Base-by-base conservation (phyloP, 2,113 vertebrate genomes). In the Lethenteron reissneri region DNA sequence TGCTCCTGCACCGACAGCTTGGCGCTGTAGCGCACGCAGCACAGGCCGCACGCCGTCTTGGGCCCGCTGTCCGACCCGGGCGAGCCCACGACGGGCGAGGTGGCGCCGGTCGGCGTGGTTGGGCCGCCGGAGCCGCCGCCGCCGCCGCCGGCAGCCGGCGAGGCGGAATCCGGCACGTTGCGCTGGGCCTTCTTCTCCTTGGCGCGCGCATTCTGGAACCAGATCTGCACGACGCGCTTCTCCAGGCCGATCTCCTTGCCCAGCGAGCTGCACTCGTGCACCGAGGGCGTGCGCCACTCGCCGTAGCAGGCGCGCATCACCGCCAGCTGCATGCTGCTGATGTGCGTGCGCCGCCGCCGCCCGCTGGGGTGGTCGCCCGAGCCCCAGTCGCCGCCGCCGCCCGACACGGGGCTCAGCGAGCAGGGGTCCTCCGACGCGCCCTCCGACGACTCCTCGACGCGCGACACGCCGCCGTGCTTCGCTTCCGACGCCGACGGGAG, bases 141-240 rank as follows among this genome's bases (percentile, higher is more conserved):
- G 75, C 83, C 71, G 75, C 71, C 58, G 75, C 79, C 57, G 73
- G 82, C 75, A 75, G 84, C 83, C 80, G 83, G 75, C 77, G 41
- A 41, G n/a, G 64, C 9, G 25, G 64, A 68, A n/a, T 85, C 84
- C 73, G 84, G 81, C 71, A 87, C 87, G 74, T 90, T 86, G 57
- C 87, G 80, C 72, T 83, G 83, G 81, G 87, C 89, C 77, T 88
- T 87, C 76, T 92, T 92, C 75, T 92, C 88, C 79, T 92, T 92
- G 71, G 88, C 89, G 70, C 88, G 82, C 9, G 89, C 89, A 68
- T 92, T 92, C 76, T 92, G 88, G 78, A 92, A 92, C 89, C 89
- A 92, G 74, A 92, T 89, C 76, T 92, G 88, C 73, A 92, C 85
- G 75, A 92, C 88, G 76, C 88, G 86, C 57, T 88, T 84, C 3